Conservation (phyloP, 2,797 vertebrate species). For the Channa striata region DNA sequence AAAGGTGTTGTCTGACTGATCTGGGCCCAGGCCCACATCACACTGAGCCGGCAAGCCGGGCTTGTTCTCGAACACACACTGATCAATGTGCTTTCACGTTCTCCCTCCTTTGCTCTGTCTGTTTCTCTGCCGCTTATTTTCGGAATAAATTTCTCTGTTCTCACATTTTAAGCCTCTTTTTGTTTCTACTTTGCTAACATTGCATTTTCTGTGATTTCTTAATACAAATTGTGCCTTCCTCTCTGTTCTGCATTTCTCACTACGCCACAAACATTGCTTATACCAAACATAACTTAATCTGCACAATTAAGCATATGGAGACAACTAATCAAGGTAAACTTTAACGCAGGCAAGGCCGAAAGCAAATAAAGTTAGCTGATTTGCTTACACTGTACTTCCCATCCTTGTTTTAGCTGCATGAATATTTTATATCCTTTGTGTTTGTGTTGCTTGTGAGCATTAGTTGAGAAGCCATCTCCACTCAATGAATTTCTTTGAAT, state of each 20-base stretch:
- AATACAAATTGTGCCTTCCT: slow-evolving; percentile 52
- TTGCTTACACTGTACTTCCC: slow-evolving; percentile 75
- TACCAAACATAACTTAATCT: slow-evolving; percentile 65
- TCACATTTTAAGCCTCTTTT: slow-evolving; percentile 63
- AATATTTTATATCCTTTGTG: slow-evolving; percentile 78
- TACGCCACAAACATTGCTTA: slow-evolving; percentile 56
- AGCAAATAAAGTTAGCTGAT: slow-evolving; percentile 74
- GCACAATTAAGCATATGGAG: slow-evolving; percentile 68
- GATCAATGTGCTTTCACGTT: slow-evolving; percentile 78
- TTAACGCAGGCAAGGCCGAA: slow-evolving; percentile 60
- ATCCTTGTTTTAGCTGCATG: slow-evolving; percentile 72
- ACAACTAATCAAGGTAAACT: slow-evolving; percentile 66
- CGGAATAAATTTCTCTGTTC: slow-evolving; percentile 42
- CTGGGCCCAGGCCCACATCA: slow-evolving; percentile 74
- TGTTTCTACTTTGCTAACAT: slow-evolving; percentile 71
- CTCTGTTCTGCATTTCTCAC: slow-evolving; percentile 52
- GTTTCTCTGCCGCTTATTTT: slow-evolving; percentile 27
- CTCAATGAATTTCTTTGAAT: slow-evolving; percentile 68
- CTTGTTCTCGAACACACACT: slow-evolving; percentile 72
- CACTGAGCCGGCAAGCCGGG: slow-evolving; percentile 64
- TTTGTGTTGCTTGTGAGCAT: slow-evolving; percentile 74
- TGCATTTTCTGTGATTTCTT: slow-evolving; percentile 58
- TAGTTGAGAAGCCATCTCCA: slow-evolving; percentile 65
- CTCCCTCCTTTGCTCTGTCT: slow-evolving; percentile 38
- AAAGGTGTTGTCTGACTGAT: slow-evolving; percentile 87